phyloP scores from a whole-genome alignment of 2,113 vertebrate genomes.

The Chamaetylas fuelleborni region DNA sequence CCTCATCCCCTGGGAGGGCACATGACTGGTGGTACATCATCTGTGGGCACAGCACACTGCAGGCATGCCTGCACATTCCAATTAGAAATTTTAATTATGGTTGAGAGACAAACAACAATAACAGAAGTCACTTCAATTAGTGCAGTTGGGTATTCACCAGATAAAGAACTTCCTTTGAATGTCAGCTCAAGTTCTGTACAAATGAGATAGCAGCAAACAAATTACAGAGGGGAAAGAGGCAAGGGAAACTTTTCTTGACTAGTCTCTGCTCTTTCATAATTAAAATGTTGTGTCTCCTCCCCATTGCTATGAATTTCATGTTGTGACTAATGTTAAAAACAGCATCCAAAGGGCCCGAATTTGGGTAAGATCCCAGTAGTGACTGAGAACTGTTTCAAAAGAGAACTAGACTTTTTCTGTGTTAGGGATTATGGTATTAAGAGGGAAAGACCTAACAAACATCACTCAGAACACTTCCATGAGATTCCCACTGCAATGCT shows the following conservation, averaged over 20 bases:
- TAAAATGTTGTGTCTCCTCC: not conserved
- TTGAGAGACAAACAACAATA: not conserved
- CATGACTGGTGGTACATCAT: not conserved
- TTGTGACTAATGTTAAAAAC: not conserved
- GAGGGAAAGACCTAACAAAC: not conserved
- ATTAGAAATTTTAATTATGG: constrained; percentile 11
- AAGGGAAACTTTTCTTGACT: not conserved
- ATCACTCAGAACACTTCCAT: rapidly evolving
- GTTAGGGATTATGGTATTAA: not conserved
- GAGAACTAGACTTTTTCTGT: not conserved
- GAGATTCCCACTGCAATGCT: not conserved
- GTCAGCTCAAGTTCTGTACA: not conserved
- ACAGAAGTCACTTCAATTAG: constrained; percentile 5
- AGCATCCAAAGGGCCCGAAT: not conserved
- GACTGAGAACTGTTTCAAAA: not conserved
- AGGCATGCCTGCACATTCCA: not conserved
- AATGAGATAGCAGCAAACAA: not conserved
- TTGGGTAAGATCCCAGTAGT: not conserved
- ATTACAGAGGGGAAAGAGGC: not conserved
- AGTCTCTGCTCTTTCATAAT: not conserved
- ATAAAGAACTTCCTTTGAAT: not conserved
- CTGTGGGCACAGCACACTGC: not conserved
- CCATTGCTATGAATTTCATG: not conserved
- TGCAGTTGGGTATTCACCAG: not conserved
- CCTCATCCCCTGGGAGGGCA: not conserved